phyloP scores from a whole-genome alignment of 2,797 vertebrate genomes.

The Channallabes apus region DNA sequence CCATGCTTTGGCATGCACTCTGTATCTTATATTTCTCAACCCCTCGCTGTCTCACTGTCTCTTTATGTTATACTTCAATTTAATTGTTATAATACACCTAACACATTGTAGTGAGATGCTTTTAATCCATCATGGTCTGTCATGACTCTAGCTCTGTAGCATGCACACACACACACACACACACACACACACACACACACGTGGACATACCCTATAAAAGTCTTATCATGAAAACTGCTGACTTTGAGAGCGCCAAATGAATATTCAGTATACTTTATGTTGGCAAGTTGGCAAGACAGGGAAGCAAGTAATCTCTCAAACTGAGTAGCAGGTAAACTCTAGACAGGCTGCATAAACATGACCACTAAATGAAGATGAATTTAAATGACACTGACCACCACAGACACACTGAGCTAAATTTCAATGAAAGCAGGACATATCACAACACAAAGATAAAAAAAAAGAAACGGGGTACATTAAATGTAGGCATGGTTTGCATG shows the following conservation, averaged over 20 bases:
- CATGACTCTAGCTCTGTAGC: conserved; percentile 27
- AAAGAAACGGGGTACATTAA: not conserved
- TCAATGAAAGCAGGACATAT: conserved; percentile 26
- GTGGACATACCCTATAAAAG: conserved; percentile 58
- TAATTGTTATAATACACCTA: conserved; percentile 40
- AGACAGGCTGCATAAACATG: conserved; percentile 38
- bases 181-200: conserved; percentile 13
- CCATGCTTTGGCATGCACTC: conserved; percentile 43
- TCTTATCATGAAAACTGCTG: conserved; percentile 66
- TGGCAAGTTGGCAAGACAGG: conserved; percentile 68
- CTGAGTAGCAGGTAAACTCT: conserved; percentile 34
- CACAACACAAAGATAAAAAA: conserved; percentile 7
- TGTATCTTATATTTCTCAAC: conserved; percentile 8
- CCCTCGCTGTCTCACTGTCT: not conserved
- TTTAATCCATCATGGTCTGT: conserved; percentile 60
- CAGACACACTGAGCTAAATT: not conserved
- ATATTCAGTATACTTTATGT: conserved; percentile 68
- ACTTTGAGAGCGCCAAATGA: conserved; percentile 69
- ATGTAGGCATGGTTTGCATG: not conserved
- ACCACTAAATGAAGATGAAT: conserved; percentile 40
- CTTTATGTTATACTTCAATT: conserved; percentile 35
- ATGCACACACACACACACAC: conserved; percentile 8
- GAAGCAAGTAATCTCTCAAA: conserved; percentile 71
- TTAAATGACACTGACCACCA: conserved; percentile 34
- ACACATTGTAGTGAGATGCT: conserved; percentile 35